Evolutionary conservation across 2,797 vertebrate species (phyloP), one percentile per base, ranked within the genome.

Genomic region (Menidia menidia): DNA sequence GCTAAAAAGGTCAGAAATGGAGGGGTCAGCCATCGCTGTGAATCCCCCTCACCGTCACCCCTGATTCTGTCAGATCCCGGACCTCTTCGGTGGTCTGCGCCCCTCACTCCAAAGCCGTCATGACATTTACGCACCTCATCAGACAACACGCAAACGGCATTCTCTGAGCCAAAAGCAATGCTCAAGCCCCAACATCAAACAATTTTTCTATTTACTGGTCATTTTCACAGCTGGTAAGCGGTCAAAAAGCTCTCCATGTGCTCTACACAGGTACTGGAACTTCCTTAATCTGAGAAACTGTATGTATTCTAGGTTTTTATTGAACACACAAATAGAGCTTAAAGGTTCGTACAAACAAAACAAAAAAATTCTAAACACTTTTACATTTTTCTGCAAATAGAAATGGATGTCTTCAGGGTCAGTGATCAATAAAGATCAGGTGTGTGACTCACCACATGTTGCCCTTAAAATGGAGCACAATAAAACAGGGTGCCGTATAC

Each of bases 11-110:
- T 89, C 86, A 92, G 70, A 78, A 74, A 77, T 60, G 42, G 69
- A 76, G 73, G 77, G 86, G 87, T 88, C 84, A 90, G 81, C 83
- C 80, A 87, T 91, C 90, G 57, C 57, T 64, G 75, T 69, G 78
- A 80, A 90, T 91, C 72, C 77, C 85, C 87, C 79, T 91, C 84
- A 86, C 83, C 56, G 87, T 92, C 90, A 87, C 64, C 74, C 66
- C 68, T 80, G 53, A 32, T 76, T 82, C 55, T 47, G 85, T 87
- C 87, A 71, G 68, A 73, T 73, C 71, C 64, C 71, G 80, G 82
- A 87, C 75, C 82, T 76, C 83, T 85, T 73, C 77, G 84, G 71
- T 73, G 71, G 66, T 63, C 79, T 60, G 67, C 74, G 75, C 70
- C 68, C 70, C 75, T 80, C 82, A 80, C 75, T 78, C 85, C 60